Conservation (phyloP, 2,888 invertebrate genomes). For the Diarsia mendica region DNA sequence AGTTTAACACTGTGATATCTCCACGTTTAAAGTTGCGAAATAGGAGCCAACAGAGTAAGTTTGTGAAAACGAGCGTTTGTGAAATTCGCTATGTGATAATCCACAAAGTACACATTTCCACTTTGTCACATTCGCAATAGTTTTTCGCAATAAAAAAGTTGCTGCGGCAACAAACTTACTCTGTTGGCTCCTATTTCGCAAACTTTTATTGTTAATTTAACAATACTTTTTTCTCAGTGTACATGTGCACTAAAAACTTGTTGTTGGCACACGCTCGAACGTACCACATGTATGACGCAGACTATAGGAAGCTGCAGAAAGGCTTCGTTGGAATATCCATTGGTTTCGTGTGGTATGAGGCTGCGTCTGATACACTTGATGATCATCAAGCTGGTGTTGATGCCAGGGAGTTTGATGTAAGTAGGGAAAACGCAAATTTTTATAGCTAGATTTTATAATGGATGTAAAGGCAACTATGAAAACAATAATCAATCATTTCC, state of each 20-base stretch:
- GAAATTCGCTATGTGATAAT: too few relatives aligned
- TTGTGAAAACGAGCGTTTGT: too few relatives aligned
- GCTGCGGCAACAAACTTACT: too few relatives aligned
- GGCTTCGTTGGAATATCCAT: slow-evolving; percentile 80
- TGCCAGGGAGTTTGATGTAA: slow-evolving; percentile 89
- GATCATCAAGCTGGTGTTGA: slow-evolving; percentile 89
- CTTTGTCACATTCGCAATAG: too few relatives aligned
- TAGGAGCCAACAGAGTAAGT: too few relatives aligned
- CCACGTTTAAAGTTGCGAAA: too few relatives aligned
- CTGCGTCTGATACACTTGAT: slow-evolving; percentile 82
- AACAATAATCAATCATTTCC: neutral
- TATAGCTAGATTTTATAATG: neutral
- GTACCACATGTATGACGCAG: slow-evolving; percentile 82
- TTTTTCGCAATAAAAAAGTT: too few relatives aligned
- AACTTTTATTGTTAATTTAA: too few relatives aligned
- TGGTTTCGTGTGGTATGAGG: slow-evolving; percentile 87
- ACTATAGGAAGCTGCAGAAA: slow-evolving; percentile 71
- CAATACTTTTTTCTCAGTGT: too few relatives aligned
- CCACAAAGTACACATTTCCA: too few relatives aligned
- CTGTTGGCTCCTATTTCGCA: too few relatives aligned
- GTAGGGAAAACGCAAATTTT: slow-evolving; percentile 53
- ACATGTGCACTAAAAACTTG: slow-evolving; percentile 87
- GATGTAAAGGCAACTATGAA: neutral
- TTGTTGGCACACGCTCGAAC: slow-evolving; percentile 90
- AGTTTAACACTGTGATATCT: too few relatives aligned